Base-by-base conservation (phyloP, 37 sponge, comb jelly and placozoan species). In the Oopsacas minuta region DNA sequence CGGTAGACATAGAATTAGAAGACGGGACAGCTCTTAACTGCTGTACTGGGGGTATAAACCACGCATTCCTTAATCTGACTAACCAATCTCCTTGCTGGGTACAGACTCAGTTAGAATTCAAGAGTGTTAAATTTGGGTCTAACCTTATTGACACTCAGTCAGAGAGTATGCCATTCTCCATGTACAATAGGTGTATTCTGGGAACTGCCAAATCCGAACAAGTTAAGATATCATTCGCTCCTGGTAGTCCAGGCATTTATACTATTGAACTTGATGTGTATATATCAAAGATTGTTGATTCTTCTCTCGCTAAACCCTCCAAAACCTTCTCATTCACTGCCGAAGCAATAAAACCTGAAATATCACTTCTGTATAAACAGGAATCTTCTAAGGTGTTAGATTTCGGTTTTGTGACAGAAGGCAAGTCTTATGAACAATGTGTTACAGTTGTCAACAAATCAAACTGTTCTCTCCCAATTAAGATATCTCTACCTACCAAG, bases 31-130 rank as follows among this genome's bases (percentile, higher is more conserved):
- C 32, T 3, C 75, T 61, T n/a, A 61, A n/a, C 22, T 61, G 75
- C 30, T 61, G 75, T 34, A 61, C 28, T 3, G 75, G 75, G 22
- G 30, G 28, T 25, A 61, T 61, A 61, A 34, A 3, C 1, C 75
- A 61, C 75, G 22, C 75, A 10, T 61, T 25, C 75, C 75, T 61
- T 3, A 61, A n/a, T 25, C 75, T 61, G 22, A 61, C 75, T 34
- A 61, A 61, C 75, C 20, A 3, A n/a, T 61, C 75, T 61, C 75
- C 75, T 7, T 61, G 75, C 75, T 61, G 75, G 75, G 75, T 61
- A n/a, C 75, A 61, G 75, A 61, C 75, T 10, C 75, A 61, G 75
- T 61, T 61, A 12, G 75, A 61, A 34, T 61, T 61, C 75, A 61
- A 12, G 28, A 12, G 28, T 61, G 75, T 61, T n/a, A 61, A 3